These are phyloP conservation scores for Anthrax anthrax DNA, from an alignment of 2,888 invertebrate species.

Conservation along the genomic window DNA sequence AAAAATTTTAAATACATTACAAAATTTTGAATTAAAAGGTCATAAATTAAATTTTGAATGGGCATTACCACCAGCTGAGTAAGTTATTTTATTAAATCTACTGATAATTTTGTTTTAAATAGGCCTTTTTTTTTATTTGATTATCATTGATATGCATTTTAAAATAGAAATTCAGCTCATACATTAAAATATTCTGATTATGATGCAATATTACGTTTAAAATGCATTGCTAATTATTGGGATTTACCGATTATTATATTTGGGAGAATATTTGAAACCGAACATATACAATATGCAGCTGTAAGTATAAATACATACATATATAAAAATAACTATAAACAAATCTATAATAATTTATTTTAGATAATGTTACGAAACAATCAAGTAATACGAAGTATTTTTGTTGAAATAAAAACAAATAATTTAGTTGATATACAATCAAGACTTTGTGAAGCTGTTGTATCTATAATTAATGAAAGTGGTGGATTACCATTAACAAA, in stretches of 20 bases:
- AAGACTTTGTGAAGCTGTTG: conserved; percentile 21
- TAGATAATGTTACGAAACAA: conserved; percentile 14
- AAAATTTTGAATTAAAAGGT: conserved; percentile 15
- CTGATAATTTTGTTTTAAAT: too few species aligned
- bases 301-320: conserved; percentile 9
- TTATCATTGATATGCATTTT: too few species aligned
- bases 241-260: conserved; percentile 21
- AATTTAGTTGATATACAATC: conserved; percentile 22
- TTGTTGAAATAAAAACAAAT: conserved; percentile 16
- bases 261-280: conserved; percentile 17
- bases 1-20: conserved; percentile 16
- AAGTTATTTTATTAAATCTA: too few species aligned
- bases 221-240: conserved; percentile 25
- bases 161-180: conserved; percentile 18
- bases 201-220: conserved; percentile 20
- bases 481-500: conserved; percentile 21
- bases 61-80: conserved; percentile 20
- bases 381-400: conserved; percentile 14
- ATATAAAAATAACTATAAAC: too few species aligned
- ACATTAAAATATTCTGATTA: conserved; percentile 21
- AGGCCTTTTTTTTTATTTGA: too few species aligned
- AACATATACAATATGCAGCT: conserved; percentile 18
- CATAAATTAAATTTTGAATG: conserved; percentile 20
- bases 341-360: neutral
- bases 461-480: conserved; percentile 18